phyloP scores from a whole-genome alignment of 1,140 invertebrate species.

The Antheraea mylitta region DNA sequence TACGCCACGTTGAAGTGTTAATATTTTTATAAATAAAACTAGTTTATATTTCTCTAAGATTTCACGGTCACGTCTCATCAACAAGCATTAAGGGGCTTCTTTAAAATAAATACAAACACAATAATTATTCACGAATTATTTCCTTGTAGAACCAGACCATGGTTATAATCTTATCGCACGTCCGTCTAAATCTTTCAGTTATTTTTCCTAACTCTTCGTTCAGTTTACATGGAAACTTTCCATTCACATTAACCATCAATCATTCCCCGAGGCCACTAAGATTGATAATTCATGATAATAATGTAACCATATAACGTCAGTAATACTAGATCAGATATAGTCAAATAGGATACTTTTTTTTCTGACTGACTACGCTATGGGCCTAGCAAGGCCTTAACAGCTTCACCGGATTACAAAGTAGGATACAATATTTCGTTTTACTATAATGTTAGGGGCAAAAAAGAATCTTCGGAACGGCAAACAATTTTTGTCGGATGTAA shows the following conservation, averaged over 20 bases:
- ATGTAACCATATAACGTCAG: not conserved
- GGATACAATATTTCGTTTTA: too few species aligned
- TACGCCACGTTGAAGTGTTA: not conserved
- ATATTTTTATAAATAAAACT: not conserved
- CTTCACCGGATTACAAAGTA: too few species aligned
- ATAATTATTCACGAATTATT: not conserved
- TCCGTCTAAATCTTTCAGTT: slow-evolving; percentile 2
- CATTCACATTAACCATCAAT: slow-evolving; percentile 1
- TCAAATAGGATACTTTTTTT: not conserved
- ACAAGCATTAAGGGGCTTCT: not conserved
- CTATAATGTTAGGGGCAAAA: too few species aligned
- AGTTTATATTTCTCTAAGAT: not conserved
- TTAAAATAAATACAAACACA: not conserved
- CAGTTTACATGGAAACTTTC: not conserved
- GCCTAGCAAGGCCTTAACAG: too few species aligned
- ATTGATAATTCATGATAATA: slow-evolving; percentile 2
- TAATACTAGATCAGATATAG: not conserved
- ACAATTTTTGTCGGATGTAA: too few species aligned
- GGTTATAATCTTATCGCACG: not conserved
- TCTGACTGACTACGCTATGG: too few species aligned
- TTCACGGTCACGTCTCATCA: not conserved
- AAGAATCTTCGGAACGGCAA: too few species aligned
- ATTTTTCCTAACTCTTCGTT: not conserved
- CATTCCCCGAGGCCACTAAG: not conserved
- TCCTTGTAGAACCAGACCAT: not conserved